phyloP scores from a whole-genome alignment of 64 coral and sea anemone species.

The Dendronephthya gigantea region DNA sequence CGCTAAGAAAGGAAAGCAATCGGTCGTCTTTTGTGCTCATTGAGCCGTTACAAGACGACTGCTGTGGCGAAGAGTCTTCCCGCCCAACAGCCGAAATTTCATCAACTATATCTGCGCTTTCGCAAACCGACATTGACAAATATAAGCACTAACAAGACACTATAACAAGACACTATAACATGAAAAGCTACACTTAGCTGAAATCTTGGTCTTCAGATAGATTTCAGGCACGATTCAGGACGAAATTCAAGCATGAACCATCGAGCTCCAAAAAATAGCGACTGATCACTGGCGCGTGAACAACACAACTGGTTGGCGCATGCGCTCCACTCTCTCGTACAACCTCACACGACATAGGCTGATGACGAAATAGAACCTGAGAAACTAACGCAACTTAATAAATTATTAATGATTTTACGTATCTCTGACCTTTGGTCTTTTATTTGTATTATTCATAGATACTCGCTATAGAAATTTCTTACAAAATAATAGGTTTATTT shows the following conservation, averaged over 20 bases:
- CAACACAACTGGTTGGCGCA: neutral
- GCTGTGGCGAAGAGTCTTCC: neutral
- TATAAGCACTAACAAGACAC: neutral
- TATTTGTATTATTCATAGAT: too few species aligned
- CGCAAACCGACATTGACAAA: neutral
- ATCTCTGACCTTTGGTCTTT: too few species aligned
- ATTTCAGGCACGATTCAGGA: neutral
- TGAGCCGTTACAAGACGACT: neutral
- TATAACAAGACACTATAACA: neutral
- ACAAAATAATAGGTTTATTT: too few species aligned
- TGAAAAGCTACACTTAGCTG: neutral
- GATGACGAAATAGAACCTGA: too few species aligned
- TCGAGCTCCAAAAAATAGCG: neutral
- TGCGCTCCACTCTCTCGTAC: conserved; percentile 10
- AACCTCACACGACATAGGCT: too few species aligned
- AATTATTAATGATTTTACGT: too few species aligned
- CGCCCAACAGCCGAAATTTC: neutral
- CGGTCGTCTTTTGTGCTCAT: neutral
- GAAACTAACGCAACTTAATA: too few species aligned
- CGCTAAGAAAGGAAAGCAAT: neutral
- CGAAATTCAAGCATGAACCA: neutral
- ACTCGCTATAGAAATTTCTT: too few species aligned
- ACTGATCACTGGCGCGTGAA: conserved; percentile 9
- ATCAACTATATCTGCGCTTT: neutral
- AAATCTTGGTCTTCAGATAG: neutral